Base-by-base conservation (phyloP, 2,888 invertebrate species). In the Hyposoter dolosus region DNA sequence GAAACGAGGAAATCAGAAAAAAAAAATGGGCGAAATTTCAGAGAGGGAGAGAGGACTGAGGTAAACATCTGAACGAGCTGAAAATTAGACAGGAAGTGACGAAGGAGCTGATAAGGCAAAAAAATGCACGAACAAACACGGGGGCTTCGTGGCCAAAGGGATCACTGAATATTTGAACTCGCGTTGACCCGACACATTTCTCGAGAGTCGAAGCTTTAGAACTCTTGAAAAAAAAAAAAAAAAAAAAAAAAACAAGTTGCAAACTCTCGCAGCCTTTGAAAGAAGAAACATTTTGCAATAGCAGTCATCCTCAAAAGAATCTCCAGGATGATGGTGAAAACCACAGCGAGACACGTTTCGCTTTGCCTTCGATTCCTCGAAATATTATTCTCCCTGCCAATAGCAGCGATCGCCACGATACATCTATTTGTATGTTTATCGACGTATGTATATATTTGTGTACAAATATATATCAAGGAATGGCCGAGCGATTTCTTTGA, bases 401-500 rank as follows among this genome's bases (percentile, higher is more conserved):
- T 68, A 35, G 23, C 65, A 81, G 43, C 43, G 53, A 35, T 76
- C 65, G 45, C 50, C 6, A 60, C 19, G n/a, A 12, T 32, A 72
- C 53, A 50, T 43, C 60, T 77, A 82, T 78, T 74, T 72, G 47
- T 82, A 68, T 81, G 45, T 15, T 19, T 74, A 45, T 72, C 12
- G 32, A 74, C 60, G 56, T 71, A 5, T 32, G 9, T 71, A 17
- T 71, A 17, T n/a, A 53, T 72, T 32, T 15, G 19, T 50, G 66
- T 19, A 53, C 66, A 66, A 40, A 77, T 66, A 47, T 66, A 77
- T 43, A 66, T 68, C 1, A 45, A 12, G 19, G 60, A n/a, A 17
- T 68, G 40, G 23, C 43, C 77, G 66, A 69, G 50, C 45, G 66
- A 81, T 79, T 86, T 56, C 86, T 88, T 88, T 88, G 88, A 88